Percentiles rank a stretch among this genome's conserved stretches.
phyloP scores from a whole-genome alignment of 2,113 vertebrate genomes.

The Tor tambroides region DNA sequence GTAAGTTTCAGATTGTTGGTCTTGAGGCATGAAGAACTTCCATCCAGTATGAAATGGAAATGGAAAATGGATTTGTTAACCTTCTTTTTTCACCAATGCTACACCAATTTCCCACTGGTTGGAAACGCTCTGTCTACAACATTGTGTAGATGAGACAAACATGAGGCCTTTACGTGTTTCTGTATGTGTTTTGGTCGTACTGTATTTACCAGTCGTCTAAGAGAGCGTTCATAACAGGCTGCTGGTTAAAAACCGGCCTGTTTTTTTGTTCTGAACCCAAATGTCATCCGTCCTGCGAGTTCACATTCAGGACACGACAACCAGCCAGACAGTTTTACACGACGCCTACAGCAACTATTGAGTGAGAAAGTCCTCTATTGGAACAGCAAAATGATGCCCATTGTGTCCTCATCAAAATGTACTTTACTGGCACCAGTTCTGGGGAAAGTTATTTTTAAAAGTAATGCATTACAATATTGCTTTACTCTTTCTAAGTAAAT shows the following conservation, averaged over 20 bases:
- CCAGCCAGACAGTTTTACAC: constrained; percentile 20
- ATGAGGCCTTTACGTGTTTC: not conserved
- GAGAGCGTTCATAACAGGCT: not conserved
- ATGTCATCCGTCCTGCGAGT: not conserved
- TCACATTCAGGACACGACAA: constrained; percentile 32
- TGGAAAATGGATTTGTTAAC: not conserved
- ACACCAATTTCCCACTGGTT: not conserved
- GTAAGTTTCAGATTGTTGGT: not conserved
- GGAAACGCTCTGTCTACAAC: not conserved
- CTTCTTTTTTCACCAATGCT: not conserved
- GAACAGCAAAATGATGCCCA: not conserved
- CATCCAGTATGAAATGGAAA: not conserved
- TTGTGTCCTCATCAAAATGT: not conserved
- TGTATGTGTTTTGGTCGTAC: not conserved
- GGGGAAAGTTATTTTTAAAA: not conserved
- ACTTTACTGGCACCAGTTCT: not conserved
- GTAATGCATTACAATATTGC: not conserved
- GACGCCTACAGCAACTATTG: not conserved
- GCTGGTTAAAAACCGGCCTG: too few relatives aligned
- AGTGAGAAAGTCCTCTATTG: not conserved
- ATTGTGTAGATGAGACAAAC: not conserved
- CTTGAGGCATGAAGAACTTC: not conserved
- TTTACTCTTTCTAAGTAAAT: not conserved
- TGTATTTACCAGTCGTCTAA: not conserved
- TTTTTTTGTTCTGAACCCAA: not conserved